Evolutionary conservation across 2,113 vertebrate species (phyloP).

Genomic region (Malurus melanocephalus): DNA sequence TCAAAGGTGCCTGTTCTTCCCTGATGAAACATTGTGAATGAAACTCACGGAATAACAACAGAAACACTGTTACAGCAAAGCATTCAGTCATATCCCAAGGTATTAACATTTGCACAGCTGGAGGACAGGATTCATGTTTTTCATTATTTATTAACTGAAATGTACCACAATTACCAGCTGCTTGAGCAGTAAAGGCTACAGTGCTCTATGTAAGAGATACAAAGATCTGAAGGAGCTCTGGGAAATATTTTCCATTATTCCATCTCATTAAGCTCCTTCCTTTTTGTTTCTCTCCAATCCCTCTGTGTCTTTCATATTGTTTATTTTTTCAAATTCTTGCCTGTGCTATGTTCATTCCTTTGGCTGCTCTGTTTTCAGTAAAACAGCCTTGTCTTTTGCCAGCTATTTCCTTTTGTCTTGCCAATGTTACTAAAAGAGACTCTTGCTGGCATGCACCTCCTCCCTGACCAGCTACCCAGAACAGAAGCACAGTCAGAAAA

Average conservation of each 20-base stretch:
- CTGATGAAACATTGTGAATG: background rate
- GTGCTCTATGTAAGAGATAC: background rate
- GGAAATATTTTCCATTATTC: background rate
- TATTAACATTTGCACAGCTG: background rate
- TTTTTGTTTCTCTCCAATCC: background rate
- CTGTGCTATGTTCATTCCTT: background rate
- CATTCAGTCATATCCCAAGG: background rate
- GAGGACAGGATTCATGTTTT: background rate
- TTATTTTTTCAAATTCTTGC: conserved; percentile 12
- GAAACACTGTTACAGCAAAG: background rate
- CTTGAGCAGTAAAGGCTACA: background rate
- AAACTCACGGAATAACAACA: accelerated
- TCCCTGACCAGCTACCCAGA: background rate
- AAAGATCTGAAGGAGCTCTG: background rate
- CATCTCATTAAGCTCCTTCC: background rate
- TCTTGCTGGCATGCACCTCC: background rate
- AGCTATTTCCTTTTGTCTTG: conserved; percentile 31
- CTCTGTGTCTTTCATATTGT: background rate
- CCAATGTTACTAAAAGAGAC: conserved; percentile 11
- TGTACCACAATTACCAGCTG: background rate
- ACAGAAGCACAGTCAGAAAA: conserved; percentile 18
- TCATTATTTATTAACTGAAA: background rate
- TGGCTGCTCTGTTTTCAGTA: background rate
- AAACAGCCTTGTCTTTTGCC: background rate
- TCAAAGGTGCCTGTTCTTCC: background rate